Evolutionary conservation across 2,113 vertebrate genomes (phyloP).

Genomic region (Antigone vipio): DNA sequence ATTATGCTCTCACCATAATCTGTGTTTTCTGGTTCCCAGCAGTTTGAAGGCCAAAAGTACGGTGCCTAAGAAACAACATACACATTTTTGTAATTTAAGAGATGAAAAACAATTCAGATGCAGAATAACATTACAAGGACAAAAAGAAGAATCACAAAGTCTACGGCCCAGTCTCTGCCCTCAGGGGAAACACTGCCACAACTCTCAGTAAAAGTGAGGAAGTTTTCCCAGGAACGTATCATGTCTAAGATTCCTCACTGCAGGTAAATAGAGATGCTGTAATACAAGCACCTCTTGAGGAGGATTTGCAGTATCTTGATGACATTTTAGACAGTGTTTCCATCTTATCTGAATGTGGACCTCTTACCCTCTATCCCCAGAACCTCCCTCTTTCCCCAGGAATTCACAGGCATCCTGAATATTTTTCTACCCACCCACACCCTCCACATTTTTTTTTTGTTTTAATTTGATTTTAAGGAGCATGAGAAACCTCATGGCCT

Average conservation of each 20-base stretch:
- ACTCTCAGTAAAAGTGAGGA: not conserved
- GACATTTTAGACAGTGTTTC: not conserved
- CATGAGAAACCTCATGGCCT: not conserved
- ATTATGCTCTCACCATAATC: conserved; percentile 87
- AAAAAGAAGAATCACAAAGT: not conserved
- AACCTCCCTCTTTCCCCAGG: not conserved
- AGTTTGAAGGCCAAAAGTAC: conserved; percentile 97
- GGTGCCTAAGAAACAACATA: conserved; percentile 83
- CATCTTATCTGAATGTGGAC: not conserved
- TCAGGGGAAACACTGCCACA: not conserved
- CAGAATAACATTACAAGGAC: not conserved
- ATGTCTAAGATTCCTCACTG: not conserved
- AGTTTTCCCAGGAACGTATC: not conserved
- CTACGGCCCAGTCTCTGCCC: not conserved
- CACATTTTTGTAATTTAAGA: not conserved
- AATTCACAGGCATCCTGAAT: not conserved
- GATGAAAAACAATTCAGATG: not conserved
- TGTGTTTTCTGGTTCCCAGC: conserved; percentile 97
- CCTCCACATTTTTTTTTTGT: too few species aligned
- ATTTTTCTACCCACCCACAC: not conserved
- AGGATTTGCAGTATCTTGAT: not conserved
- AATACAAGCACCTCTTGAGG: not conserved
- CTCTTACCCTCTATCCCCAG: not conserved
- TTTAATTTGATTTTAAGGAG: not conserved
- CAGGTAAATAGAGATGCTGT: not conserved